Evolutionary conservation across 1,140 invertebrate species (phyloP).

Genomic region (Galleria mellonella): DNA sequence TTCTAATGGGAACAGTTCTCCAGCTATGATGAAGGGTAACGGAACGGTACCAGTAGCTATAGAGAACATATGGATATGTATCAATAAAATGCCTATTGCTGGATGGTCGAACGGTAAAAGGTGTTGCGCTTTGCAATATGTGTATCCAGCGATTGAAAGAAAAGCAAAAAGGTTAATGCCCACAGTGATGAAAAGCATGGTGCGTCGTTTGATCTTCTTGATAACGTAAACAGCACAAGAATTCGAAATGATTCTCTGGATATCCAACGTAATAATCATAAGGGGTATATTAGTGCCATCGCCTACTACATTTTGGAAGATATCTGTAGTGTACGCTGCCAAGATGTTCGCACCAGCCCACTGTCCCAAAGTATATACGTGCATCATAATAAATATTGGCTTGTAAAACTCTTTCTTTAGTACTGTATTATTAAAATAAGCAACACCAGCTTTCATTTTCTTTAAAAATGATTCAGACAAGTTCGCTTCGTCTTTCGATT

Average conservation of each 20-base stretch:
- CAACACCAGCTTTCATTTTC: slow-evolving; percentile 9
- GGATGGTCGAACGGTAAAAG: slow-evolving; percentile 33
- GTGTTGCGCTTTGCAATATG: slow-evolving; percentile 23
- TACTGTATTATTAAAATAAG: slow-evolving; percentile 10
- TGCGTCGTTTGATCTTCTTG: slow-evolving; percentile 39
- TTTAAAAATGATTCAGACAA: background rate
- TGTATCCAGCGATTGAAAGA: slow-evolving; percentile 30
- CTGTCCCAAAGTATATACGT: slow-evolving; percentile 11
- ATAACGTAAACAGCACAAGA: slow-evolving; percentile 39
- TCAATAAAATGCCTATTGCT: slow-evolving; percentile 28
- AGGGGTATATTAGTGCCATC: slow-evolving; percentile 69
- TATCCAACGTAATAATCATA: slow-evolving; percentile 79
- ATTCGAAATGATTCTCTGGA: slow-evolving; percentile 66
- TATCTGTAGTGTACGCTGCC: slow-evolving; percentile 4
- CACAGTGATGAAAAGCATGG: slow-evolving; percentile 37
- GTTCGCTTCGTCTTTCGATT: slow-evolving; percentile 4
- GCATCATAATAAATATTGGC: slow-evolving; percentile 15
- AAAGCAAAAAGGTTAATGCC: slow-evolving; percentile 25
- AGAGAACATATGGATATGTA: slow-evolving; percentile 42
- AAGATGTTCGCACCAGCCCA: slow-evolving; percentile 13
- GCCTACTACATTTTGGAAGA: background rate
- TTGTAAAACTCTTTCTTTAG: slow-evolving; percentile 13
- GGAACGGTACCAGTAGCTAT: slow-evolving; percentile 43
- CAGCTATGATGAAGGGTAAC: slow-evolving; percentile 42
- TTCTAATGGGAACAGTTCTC: slow-evolving; percentile 43